Conservation (phyloP, 2,113 vertebrate species). For the Bagarius yarrelli region DNA sequence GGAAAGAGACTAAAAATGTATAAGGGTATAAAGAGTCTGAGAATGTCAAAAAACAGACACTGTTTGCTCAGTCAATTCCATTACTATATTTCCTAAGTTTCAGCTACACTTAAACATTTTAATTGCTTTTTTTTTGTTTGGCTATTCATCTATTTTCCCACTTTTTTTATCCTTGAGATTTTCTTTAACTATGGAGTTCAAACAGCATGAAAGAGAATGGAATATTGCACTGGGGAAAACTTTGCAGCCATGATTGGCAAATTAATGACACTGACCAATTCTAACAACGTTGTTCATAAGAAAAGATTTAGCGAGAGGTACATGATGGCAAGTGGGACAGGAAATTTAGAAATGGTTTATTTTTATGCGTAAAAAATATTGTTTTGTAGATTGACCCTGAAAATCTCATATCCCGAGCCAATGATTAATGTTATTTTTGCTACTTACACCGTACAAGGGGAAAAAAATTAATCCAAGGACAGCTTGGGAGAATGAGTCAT, state of each 20-base stretch:
- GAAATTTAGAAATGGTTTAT: slow-evolving; percentile 23
- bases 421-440: background rate
- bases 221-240: slow-evolving; percentile 47
- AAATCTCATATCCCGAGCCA: background rate
- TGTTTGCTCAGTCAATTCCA: slow-evolving; percentile 40
- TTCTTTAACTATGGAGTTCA: slow-evolving; percentile 63
- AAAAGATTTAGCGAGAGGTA: slow-evolving; percentile 60
- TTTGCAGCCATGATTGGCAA: slow-evolving; percentile 70
- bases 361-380: slow-evolving; percentile 25
- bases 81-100: slow-evolving; percentile 42
- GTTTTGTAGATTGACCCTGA: slow-evolving; percentile 13
- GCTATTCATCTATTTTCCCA: slow-evolving; percentile 40
- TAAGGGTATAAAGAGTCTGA: no score
- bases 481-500: background rate
- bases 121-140: slow-evolving; percentile 28
- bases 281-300: slow-evolving; percentile 70
- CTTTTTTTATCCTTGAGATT: slow-evolving; percentile 45
- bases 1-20: slow-evolving; percentile 9
- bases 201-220: slow-evolving; percentile 61
- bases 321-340: slow-evolving; percentile 54
- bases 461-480: background rate
- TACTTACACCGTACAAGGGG: background rate
- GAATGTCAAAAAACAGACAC: no score
- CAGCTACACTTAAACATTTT: slow-evolving; percentile 45
- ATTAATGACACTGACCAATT: slow-evolving; percentile 74